These are phyloP conservation scores for Marmota monax DNA, from an alignment of 2,113 vertebrate species.

Conservation along the genomic window DNA sequence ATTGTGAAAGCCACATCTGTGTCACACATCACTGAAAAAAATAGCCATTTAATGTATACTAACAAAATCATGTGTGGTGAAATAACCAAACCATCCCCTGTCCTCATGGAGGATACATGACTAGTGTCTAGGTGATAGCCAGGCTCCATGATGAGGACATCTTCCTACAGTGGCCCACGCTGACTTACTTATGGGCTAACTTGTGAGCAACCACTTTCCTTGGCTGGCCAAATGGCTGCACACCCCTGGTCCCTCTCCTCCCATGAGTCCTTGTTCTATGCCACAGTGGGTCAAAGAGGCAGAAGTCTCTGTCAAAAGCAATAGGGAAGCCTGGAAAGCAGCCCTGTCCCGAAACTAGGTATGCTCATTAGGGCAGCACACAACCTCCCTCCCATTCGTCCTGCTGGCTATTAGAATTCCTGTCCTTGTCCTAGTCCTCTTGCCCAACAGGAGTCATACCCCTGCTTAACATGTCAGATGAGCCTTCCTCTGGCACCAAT, in stretches of 20 bases:
- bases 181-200: neutral
- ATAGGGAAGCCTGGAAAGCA: neutral
- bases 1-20: slow-evolving; percentile 36
- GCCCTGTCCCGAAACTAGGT: neutral
- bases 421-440: neutral
- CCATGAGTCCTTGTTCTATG: slow-evolving; percentile 4
- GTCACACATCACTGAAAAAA: slow-evolving; percentile 27
- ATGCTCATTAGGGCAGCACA: neutral
- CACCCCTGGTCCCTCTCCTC: neutral
- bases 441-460: neutral
- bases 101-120: neutral
- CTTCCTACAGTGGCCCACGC: neutral
- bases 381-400: neutral
- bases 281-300: neutral
- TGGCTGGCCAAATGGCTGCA: neutral
- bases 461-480: neutral
- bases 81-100: neutral
- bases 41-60: neutral
- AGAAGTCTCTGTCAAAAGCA: slow-evolving; percentile 32
- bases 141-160: neutral
- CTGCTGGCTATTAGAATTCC: neutral
- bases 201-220: neutral
- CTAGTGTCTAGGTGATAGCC: neutral
- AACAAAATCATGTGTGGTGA: neutral
- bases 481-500: neutral